phyloP scores from a whole-genome alignment of 2,888 invertebrate genomes.

The Drosophila peninsularis region DNA sequence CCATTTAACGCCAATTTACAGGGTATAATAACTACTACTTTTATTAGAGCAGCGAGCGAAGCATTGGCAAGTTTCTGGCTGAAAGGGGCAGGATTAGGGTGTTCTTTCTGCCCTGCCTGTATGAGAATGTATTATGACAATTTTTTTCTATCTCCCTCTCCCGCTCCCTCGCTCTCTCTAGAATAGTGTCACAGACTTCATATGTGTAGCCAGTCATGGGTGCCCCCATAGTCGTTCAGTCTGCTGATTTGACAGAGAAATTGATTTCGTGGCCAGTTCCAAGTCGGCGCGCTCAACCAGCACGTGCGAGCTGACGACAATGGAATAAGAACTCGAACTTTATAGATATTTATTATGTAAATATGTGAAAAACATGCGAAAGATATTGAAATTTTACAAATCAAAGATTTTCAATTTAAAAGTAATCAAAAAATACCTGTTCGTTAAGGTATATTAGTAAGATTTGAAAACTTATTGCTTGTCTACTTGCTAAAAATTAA shows the following conservation, averaged over 20 bases:
- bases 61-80: constrained; percentile 11
- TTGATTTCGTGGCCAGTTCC: constrained; percentile 48
- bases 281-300: constrained; percentile 18
- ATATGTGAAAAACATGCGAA: not conserved
- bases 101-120: constrained; percentile 12
- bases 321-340: not conserved
- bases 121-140: constrained; percentile 57
- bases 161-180: too few relatives aligned
- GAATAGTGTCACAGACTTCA: not conserved
- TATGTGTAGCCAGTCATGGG: constrained; percentile 6
- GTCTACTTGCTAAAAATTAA: too few relatives aligned
- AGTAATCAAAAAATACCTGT: too few relatives aligned
- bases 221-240: constrained; percentile 12
- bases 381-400: not conserved
- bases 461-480: too few relatives aligned
- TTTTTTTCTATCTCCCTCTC: too few relatives aligned
- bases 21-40: constrained; percentile 21
- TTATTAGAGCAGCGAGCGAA: constrained; percentile 16
- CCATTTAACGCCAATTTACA: not conserved
- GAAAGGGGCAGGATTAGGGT: constrained; percentile 15
- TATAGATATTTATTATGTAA: constrained; percentile 14
- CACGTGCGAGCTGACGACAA: constrained; percentile 30
- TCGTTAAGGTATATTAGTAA: too few relatives aligned
- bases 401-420: not conserved
- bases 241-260: constrained; percentile 50